phyloP scores from a whole-genome alignment of 2,113 vertebrate genomes.

The Grantiella picta region DNA sequence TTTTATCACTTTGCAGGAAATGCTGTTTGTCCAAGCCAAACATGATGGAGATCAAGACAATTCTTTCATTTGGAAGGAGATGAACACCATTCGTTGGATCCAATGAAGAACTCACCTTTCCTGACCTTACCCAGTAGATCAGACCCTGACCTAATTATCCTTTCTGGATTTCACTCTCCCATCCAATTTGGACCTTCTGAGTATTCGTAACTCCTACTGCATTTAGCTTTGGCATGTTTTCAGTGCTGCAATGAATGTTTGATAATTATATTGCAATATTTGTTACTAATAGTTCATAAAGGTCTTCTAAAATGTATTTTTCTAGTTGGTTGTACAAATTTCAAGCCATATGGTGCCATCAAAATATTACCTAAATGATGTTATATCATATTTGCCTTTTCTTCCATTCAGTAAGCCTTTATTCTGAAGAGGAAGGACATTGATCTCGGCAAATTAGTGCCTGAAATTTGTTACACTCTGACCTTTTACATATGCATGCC shows the following conservation, averaged over 20 bases:
- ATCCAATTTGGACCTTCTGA: neutral
- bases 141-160: neutral
- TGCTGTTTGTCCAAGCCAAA: neutral
- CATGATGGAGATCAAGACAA: neutral
- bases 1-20: neutral
- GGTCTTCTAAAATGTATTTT: neutral
- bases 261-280: neutral
- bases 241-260: neutral
- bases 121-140: neutral
- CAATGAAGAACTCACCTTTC: neutral
- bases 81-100: neutral
- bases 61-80: neutral
- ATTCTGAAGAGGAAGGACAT: neutral
- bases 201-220: neutral
- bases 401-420: neutral
- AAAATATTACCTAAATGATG: neutral
- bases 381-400: neutral
- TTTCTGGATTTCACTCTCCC: neutral
- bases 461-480: neutral
- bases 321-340: neutral
- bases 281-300: neutral
- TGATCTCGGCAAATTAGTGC: neutral
- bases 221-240: neutral
- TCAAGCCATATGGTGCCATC: neutral
- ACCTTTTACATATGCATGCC: neutral